These are phyloP conservation scores for Choristoneura fumiferana DNA, from an alignment of 1,140 invertebrate species.

Conservation along the genomic window DNA sequence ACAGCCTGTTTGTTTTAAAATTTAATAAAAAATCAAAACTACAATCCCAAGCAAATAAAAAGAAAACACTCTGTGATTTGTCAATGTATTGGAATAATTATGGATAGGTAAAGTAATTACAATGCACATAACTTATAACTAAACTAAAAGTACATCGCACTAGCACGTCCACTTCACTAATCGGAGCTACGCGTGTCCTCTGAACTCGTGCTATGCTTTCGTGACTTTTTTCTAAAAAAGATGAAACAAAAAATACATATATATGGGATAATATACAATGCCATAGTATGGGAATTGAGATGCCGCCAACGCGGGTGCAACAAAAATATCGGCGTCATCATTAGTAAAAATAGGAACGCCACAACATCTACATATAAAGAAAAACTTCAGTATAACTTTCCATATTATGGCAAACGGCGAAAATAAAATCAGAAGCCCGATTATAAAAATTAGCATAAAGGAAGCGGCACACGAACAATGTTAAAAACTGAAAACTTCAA, in stretches of 20 bases:
- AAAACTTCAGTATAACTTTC: neutral
- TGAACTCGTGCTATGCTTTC: constrained; percentile 74
- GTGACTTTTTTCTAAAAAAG: constrained; percentile 75
- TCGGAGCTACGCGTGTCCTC: constrained; percentile 70
- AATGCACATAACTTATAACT: constrained; percentile 53
- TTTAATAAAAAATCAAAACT: constrained; percentile 16
- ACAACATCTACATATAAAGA: too few relatives aligned
- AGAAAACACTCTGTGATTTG: constrained; percentile 9
- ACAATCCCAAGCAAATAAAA: neutral
- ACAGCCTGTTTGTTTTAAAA: constrained; percentile 32
- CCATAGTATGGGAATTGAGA: constrained; percentile 34
- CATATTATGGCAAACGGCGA: constrained; percentile 27
- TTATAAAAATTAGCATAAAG: constrained; percentile 35
- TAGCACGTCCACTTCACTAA: constrained; percentile 59
- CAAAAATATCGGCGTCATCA: too few relatives aligned
- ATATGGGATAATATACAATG: constrained; percentile 35
- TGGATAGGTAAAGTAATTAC: constrained; percentile 25
- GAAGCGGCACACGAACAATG: constrained; percentile 50
- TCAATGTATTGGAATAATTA: constrained; percentile 17
- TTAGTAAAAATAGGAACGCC: too few relatives aligned
- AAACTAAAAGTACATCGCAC: constrained; percentile 34
- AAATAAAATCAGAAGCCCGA: constrained; percentile 42
- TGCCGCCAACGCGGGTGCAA: too few relatives aligned
- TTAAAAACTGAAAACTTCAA: constrained; percentile 36
- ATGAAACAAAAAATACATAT: constrained; percentile 52